Conservation (phyloP, 2,113 vertebrate species). For the Dolichotis patagonum region DNA sequence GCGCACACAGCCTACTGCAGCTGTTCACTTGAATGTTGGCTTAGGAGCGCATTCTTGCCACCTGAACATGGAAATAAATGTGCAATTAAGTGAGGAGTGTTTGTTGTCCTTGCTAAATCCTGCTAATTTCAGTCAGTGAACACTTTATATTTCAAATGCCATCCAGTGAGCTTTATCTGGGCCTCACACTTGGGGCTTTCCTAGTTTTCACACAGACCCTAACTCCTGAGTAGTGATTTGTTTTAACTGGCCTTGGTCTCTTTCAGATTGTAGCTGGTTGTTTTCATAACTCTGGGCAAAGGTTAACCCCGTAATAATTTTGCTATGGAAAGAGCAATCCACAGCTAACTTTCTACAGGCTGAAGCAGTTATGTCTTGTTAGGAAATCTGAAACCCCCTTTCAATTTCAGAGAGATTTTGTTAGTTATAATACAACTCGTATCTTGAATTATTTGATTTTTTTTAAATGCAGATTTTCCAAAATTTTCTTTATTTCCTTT, state of each 20-base stretch:
- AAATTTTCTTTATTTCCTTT: constrained; percentile 38
- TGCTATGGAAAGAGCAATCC: constrained; percentile 49
- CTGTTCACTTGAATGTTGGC: constrained; percentile 89
- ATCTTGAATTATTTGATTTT: constrained; percentile 41
- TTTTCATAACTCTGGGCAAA: constrained; percentile 68
- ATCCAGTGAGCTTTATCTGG: constrained; percentile 62
- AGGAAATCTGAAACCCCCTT: constrained; percentile 58
- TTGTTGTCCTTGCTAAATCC: constrained; percentile 83
- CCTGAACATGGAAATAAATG: constrained; percentile 86
- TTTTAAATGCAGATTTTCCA: not conserved
- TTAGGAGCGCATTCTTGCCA: constrained; percentile 85
- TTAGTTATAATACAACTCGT: not conserved
- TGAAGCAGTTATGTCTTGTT: constrained; percentile 37
- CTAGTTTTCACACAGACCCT: constrained; percentile 40
- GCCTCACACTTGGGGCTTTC: constrained; percentile 46
- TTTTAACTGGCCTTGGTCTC: constrained; percentile 66
- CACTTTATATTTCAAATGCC: constrained; percentile 66
- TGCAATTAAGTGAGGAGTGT: constrained; percentile 83
- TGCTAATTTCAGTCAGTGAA: constrained; percentile 81
- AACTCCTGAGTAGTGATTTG: constrained; percentile 53
- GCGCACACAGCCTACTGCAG: constrained; percentile 85
- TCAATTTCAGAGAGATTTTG: constrained; percentile 55
- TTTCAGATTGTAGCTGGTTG: constrained; percentile 53
- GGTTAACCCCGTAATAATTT: constrained; percentile 48
- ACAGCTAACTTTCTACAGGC: constrained; percentile 54